Conservation (phyloP, 2,113 vertebrate species). For the Sturnira hondurensis region DNA sequence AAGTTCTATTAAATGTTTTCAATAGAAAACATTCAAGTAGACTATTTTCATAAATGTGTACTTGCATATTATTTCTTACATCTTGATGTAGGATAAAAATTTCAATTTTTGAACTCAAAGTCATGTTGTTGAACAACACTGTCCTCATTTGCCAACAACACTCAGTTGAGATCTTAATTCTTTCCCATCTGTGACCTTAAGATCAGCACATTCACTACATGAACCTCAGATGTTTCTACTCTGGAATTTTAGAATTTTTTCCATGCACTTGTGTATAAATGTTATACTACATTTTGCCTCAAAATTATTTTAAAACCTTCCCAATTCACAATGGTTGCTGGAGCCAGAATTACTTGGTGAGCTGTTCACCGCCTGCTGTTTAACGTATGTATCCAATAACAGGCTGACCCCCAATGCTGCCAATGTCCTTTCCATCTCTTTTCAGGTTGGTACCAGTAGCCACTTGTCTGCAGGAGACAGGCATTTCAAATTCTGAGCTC, state of each 20-base stretch:
- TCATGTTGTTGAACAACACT: neutral
- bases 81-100: neutral
- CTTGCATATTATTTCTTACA: neutral
- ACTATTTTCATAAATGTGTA: neutral
- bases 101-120: neutral
- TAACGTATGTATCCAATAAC: constrained; percentile 45
- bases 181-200: neutral
- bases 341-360: constrained; percentile 11
- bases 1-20: neutral
- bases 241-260: neutral
- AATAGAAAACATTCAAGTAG: neutral
- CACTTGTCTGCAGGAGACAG: constrained; percentile 50
- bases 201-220: neutral
- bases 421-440: constrained; percentile 59
- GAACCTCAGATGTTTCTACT: neutral
- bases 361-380: constrained; percentile 5
- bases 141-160: neutral
- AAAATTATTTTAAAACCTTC: neutral
- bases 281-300: neutral
- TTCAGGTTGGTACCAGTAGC: constrained; percentile 15
- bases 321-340: neutral
- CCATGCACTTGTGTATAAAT: neutral
- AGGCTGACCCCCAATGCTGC: constrained; percentile 35
- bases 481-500: constrained; percentile 35
- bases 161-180: neutral